Evolutionary conservation across 1,140 invertebrate genomes (phyloP).

Genomic region (Nasonia vitripennis): DNA sequence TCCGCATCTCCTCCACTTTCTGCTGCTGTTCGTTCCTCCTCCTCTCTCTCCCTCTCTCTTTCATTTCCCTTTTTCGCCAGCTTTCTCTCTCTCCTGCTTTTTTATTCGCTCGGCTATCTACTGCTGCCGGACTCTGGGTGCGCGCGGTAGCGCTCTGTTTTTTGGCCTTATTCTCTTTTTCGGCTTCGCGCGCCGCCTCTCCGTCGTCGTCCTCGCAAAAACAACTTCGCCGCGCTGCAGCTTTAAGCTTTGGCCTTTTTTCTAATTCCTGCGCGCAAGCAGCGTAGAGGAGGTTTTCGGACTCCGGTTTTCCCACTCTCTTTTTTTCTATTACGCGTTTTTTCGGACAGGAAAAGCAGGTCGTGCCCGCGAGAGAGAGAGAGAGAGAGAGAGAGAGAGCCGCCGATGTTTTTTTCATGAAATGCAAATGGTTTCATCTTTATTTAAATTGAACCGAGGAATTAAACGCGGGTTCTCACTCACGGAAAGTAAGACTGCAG

Average conservation of each 20-base stretch:
- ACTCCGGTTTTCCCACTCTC: neutral
- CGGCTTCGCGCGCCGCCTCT: slow-evolving; percentile 28
- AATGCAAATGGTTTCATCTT: slow-evolving; percentile 33
- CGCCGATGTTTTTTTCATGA: slow-evolving; percentile 17
- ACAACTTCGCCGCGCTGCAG: slow-evolving; percentile 4
- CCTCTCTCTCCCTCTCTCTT: slow-evolving; percentile 27
- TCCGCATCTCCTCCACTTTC: slow-evolving; percentile 20
- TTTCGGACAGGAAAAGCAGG: neutral
- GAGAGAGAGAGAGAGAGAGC: too few species aligned
- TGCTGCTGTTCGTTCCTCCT: neutral
- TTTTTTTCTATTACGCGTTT: slow-evolving; percentile 2
- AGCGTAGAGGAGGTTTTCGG: neutral
- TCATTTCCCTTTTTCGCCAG: slow-evolving; percentile 13
- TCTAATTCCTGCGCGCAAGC: neutral
- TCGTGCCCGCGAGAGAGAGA: neutral
- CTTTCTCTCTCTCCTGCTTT: slow-evolving; percentile 24
- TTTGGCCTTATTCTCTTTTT: slow-evolving; percentile 9
- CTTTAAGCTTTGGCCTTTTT: neutral
- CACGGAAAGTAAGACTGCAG: neutral
- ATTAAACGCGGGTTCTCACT: slow-evolving; percentile 30
- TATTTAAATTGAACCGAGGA: slow-evolving; percentile 19
- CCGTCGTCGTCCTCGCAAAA: slow-evolving; percentile 6
- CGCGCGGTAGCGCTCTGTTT: neutral
- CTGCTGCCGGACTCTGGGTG: neutral
- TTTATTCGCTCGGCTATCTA: neutral